Percentiles rank a stretch among this genome's conserved stretches.
Conservation (phyloP, 2,888 invertebrate genomes). For the Drosophila greeni region DNA sequence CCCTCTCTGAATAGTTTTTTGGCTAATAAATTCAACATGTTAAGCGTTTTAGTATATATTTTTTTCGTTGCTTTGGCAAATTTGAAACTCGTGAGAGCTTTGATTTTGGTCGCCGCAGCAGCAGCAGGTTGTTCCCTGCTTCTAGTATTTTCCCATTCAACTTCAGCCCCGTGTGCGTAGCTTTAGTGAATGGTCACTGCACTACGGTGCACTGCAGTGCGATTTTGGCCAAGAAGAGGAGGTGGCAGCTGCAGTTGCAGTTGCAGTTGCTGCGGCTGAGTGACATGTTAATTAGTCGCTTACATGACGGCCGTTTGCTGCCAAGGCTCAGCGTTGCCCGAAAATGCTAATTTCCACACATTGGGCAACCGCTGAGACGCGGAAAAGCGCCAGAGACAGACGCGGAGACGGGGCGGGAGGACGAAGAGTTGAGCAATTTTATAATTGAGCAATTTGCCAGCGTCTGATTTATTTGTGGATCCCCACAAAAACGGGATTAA, state of each 20-base stretch:
- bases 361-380: conserved; percentile 50
- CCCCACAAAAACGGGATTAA: conserved; percentile 26
- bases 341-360: conserved; percentile 65
- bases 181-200: conserved; percentile 41
- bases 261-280: conserved; percentile 48
- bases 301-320: conserved; percentile 74
- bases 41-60: conserved; percentile 58
- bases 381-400: conserved; percentile 24
- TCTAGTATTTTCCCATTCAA: conserved; percentile 41
- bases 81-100: conserved; percentile 75
- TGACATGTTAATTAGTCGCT: conserved; percentile 76
- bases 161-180: conserved; percentile 38
- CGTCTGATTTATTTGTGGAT: conserved; percentile 64
- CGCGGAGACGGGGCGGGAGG: conserved; percentile 7
- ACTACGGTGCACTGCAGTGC: conserved; percentile 7
- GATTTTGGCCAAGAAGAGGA: conserved; percentile 9
- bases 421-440: conserved; percentile 60
- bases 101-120: conserved; percentile 44
- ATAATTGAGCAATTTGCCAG: conserved; percentile 71
- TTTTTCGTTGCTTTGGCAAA: conserved; percentile 63
- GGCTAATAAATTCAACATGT: conserved; percentile 73
- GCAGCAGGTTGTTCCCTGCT: conserved; percentile 47
- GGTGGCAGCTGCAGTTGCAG: conserved; percentile 14
- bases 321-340: conserved; percentile 61
- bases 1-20: conserved; percentile 44